These are phyloP conservation scores for Plodia interpunctella DNA, from an alignment of 1,140 invertebrate species.

Conservation along the genomic window DNA sequence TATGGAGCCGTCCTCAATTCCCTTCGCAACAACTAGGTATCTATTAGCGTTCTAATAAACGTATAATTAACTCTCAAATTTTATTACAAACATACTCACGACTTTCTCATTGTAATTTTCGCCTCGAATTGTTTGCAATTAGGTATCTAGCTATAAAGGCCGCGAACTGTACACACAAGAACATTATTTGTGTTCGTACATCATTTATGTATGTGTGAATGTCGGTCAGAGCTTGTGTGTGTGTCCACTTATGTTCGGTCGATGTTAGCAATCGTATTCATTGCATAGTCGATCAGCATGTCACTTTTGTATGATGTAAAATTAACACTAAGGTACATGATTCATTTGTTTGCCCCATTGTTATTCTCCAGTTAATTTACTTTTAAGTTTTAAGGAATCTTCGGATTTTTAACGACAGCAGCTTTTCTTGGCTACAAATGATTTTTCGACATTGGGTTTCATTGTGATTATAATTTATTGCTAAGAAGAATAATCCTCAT, in stretches of 20 bases:
- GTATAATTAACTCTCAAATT: slow-evolving; percentile 19
- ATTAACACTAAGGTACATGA: slow-evolving; percentile 11
- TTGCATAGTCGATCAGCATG: slow-evolving; percentile 59
- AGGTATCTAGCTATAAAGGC: background rate
- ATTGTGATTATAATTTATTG: too few species aligned
- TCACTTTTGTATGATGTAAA: slow-evolving; percentile 35
- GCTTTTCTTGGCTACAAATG: too few species aligned
- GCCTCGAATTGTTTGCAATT: background rate
- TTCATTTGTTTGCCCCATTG: background rate
- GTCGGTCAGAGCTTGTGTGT: slow-evolving; percentile 17
- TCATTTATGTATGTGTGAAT: background rate
- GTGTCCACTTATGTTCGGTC: slow-evolving; percentile 43
- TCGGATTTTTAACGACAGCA: too few species aligned
- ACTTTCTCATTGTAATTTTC: background rate
- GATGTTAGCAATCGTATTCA: slow-evolving; percentile 38
- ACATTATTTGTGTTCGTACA: background rate
- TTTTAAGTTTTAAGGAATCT: background rate
- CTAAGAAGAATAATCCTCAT: too few species aligned
- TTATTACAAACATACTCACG: slow-evolving; percentile 31
- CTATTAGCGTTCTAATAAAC: too few species aligned
- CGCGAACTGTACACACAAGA: background rate
- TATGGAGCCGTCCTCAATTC: too few species aligned
- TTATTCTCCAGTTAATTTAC: background rate
- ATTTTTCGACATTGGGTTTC: too few species aligned
- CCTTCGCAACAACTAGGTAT: too few species aligned